Percentiles rank a stretch among this genome's conserved stretches.
These are phyloP conservation scores for Sisor rabdophorus DNA, from an alignment of 2,113 vertebrate species.

Conservation along the genomic window DNA sequence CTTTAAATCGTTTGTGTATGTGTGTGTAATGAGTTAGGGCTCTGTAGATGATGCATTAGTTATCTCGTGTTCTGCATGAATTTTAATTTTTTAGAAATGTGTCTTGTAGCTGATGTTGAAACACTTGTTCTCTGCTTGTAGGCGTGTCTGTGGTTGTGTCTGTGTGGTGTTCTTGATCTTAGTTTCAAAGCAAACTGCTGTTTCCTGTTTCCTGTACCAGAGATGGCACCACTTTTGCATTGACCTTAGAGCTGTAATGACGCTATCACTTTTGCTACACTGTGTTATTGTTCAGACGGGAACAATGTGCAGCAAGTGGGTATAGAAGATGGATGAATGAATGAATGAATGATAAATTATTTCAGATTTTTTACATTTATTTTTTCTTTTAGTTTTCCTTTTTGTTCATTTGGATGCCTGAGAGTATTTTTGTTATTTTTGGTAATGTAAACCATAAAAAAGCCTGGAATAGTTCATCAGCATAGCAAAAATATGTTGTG, in stretches of 20 bases:
- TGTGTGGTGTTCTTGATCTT: conserved; percentile 21
- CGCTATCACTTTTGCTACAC: conserved; percentile 15
- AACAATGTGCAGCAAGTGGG: too few relatives aligned
- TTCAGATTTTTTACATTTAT: too few relatives aligned
- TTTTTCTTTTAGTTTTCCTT: too few relatives aligned
- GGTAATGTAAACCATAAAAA: too few relatives aligned
- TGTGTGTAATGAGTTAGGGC: neutral
- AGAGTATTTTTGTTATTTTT: too few relatives aligned
- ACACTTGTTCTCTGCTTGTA: conserved; percentile 10
- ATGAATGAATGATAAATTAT: too few relatives aligned
- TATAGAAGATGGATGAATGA: too few relatives aligned
- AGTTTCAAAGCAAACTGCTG: neutral
- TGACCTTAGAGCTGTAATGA: conserved; percentile 25
- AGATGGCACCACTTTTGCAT: conserved; percentile 6
- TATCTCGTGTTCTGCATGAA: neutral
- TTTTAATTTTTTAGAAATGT: neutral
- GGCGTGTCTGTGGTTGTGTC: conserved; percentile 22
- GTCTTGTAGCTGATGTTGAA: neutral
- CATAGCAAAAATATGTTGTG: too few relatives aligned
- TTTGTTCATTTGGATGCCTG: too few relatives aligned
- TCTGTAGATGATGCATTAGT: neutral
- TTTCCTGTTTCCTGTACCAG: conserved; percentile 44
- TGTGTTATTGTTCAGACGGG: neutral
- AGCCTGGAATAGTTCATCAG: too few relatives aligned
- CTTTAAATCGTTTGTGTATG: conserved; percentile 10